Base-by-base conservation (phyloP, 2,888 invertebrate genomes). In the Drosophila borborema region DNA sequence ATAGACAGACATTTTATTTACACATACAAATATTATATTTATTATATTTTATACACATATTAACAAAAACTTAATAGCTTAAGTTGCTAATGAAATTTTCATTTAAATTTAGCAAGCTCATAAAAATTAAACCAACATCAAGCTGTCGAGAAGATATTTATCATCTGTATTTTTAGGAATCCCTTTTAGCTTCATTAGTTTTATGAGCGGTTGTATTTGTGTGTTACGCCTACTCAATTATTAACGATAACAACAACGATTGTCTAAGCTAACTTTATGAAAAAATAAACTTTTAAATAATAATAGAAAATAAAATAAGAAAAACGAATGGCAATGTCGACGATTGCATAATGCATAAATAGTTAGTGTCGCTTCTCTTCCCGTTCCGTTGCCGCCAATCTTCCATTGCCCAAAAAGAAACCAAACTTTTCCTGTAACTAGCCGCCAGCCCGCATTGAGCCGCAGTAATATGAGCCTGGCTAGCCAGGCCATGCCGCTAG, bases 401-500 rank as follows among this genome's bases (percentile, higher is more conserved):
- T 64, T 53, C 64, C 53, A 60, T 23, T 48, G 51, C 58, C 70
- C 62, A 67, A 76, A 69, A 62, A 43, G 46, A 66, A 68, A 62
- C 66, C 36, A 72, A 74, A 70, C 71, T 85, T 89, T 86, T 87
- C 82, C 82, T 80, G 77, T 87, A 86, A 86, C 86, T 80, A 86
- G 86, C 87, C 80, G 81, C 78, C 89, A 86, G 81, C 86, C 78
- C 71, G 74, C 62, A 64, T 66, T 72, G 77, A 72, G 81, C 81
- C 81, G 58, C 51, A 65, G 86, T 86, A 86, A 86, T 85, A 77
- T 77, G 86, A 86, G 88, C 77, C 80, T 74, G 83, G 82, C 80
- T 74, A 81, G 82, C 45, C 76, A 66, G 79, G 54, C 55, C 41
- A 53, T 36, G 72, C 77, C 82, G 82, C 73, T 79, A 71, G 88